Evolutionary conservation across 1,140 invertebrate genomes (phyloP), one percentile per base, ranked within the genome.

Genomic region (Hyposmocoma kahamanoa): DNA sequence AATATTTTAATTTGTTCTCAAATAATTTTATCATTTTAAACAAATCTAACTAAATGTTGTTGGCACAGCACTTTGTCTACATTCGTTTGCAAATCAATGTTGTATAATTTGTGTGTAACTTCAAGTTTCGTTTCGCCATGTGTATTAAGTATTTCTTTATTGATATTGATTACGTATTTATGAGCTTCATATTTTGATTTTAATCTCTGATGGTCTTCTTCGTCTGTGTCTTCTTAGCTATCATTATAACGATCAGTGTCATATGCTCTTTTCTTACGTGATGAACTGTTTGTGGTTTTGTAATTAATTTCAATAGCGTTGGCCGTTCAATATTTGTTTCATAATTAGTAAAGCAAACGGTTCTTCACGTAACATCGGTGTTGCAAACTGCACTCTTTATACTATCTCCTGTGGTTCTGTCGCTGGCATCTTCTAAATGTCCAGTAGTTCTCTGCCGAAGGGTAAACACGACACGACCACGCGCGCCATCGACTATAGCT

Each of bases 351-450:
- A 13, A 9, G 52, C 53, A 69, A 70, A 78, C 63, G 51, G 68
- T 69, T 73, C 60, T 53, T 77, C 52, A 19, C 60, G 66, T 67
- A 49, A 58, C 52, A 71, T 85, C 82, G 75, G 82, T 85, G 79
- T 85, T 85, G 82, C 82, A 85, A 85, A 85, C 69, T 85, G 82
- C 82, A 85, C 79, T 85, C 82, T 84, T 81, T 84, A 83, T 85
- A 79, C 76, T 83, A 70, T 80, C 70, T 83, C 69, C 72, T 85
- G 74, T 82, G 72, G 70, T 78, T 77, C 82, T 81, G 74, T 83
- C 77, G 81, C 81, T 76, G 79, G 75, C 69, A 73, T 83, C 76
- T 73, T 69, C 67, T 75, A 68, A 72, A 71, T 72, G 76, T 74
- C 73, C 69, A 82, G 74, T 82, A 78, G 76, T 75, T 77, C 56